Evolutionary conservation across 2,113 vertebrate genomes (phyloP).

Genomic region (Ardeotis arabs): DNA sequence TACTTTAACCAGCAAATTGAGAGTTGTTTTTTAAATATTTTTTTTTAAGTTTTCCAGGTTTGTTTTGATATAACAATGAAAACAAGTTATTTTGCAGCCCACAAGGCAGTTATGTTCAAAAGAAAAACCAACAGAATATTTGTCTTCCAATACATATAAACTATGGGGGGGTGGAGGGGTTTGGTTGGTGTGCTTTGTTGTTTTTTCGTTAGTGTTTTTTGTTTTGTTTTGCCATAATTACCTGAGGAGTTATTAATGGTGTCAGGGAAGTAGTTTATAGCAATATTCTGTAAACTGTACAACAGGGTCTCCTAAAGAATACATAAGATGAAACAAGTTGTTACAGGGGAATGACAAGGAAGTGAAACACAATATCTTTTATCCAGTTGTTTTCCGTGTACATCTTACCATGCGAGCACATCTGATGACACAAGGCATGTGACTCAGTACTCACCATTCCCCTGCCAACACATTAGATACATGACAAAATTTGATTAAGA

Average conservation of each 20-base stretch:
- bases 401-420: neutral
- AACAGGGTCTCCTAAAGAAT: neutral
- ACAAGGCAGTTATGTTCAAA: neutral
- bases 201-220: no score
- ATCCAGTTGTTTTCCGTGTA: neutral
- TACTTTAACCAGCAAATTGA: neutral
- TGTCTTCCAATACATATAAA: neutral
- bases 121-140: neutral
- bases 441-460: neutral
- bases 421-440: neutral
- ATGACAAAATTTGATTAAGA: neutral
- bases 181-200: no score
- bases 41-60: neutral
- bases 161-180: no score
- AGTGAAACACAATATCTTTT: neutral
- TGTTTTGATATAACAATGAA: neutral
- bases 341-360: neutral
- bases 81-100: neutral
- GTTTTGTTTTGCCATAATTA: neutral
- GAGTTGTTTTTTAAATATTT: neutral
- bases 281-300: neutral
- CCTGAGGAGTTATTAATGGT: neutral
- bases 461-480: slow-evolving; percentile 4
- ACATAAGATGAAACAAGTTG: slow-evolving; percentile 38
- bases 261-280: neutral